Evolutionary conservation across 2,888 invertebrate genomes (phyloP).

Genomic region (Nomada ferruginata): DNA sequence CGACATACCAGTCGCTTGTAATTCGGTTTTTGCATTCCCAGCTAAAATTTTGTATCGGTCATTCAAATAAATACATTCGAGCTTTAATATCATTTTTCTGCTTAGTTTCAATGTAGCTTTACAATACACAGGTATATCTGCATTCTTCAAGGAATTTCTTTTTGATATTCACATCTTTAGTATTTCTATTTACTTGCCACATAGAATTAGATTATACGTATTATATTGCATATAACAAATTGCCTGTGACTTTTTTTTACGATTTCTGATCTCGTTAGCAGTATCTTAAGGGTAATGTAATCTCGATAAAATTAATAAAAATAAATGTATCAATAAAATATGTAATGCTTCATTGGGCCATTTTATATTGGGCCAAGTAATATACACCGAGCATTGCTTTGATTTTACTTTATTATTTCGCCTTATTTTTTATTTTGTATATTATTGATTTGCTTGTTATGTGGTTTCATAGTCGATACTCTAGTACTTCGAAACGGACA

Average conservation of each 20-base stretch:
- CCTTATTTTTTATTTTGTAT: conserved; percentile 34
- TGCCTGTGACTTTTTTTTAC: neutral
- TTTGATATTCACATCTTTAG: conserved; percentile 18
- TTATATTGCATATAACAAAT: conserved; percentile 7
- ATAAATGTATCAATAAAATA: conserved; percentile 34
- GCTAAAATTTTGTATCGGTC: conserved; percentile 57
- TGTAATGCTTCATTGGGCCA: conserved; percentile 9
- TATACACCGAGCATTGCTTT: neutral
- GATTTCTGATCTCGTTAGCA: neutral
- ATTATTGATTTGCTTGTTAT: conserved; percentile 66
- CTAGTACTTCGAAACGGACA: conserved; percentile 74
- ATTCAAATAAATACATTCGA: conserved; percentile 64
- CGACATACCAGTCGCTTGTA: conserved; percentile 24
- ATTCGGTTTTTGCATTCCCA: conserved; percentile 41
- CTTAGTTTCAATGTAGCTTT: conserved; percentile 44
- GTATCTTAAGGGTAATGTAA: conserved; percentile 26
- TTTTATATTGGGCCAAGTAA: neutral
- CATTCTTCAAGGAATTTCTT: conserved; percentile 5
- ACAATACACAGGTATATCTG: conserved; percentile 2
- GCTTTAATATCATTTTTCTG: conserved; percentile 36
- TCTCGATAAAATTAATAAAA: conserved; percentile 22
- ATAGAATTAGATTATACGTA: neutral
- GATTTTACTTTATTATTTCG: conserved; percentile 9
- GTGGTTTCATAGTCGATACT: conserved; percentile 76
- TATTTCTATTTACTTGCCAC: conserved; percentile 4